Percentiles rank a stretch among this genome's conserved stretches.
phyloP scores from a whole-genome alignment of 2,113 vertebrate genomes.

The Peromyscus maniculatus region DNA sequence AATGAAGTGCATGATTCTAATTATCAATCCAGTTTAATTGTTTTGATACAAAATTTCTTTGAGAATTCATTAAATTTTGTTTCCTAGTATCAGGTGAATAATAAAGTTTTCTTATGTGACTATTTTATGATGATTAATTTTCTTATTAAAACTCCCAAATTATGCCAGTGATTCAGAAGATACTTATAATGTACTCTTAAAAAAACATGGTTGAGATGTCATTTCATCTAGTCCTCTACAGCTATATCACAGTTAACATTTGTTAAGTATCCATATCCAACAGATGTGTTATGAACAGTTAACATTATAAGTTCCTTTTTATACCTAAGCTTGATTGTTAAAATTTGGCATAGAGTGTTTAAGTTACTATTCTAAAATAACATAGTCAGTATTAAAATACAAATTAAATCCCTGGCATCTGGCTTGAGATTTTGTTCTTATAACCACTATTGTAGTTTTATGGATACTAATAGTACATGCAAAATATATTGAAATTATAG shows the following conservation, averaged over 20 bases:
- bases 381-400: not conserved
- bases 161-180: not conserved
- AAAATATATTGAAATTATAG: slow-evolving; percentile 39
- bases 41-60: not conserved
- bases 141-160: not conserved
- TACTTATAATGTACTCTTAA: not conserved
- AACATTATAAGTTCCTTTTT: not conserved
- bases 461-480: not conserved
- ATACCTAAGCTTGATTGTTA: not conserved
- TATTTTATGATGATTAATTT: not conserved
- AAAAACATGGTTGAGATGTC: not conserved
- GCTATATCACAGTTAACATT: not conserved
- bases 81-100: not conserved
- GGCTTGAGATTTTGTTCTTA: not conserved
- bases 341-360: not conserved
- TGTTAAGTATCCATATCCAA: not conserved
- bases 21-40: not conserved
- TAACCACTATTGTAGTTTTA: not conserved
- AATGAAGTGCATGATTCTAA: not conserved
- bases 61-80: not conserved
- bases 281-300: not conserved
- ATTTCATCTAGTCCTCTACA: not conserved
- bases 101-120: not conserved
- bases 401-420: slow-evolving; percentile 27
- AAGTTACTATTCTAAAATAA: not conserved